These are phyloP conservation scores for Eira barbara DNA, from an alignment of 2,113 vertebrate genomes.

Conservation along the genomic window DNA sequence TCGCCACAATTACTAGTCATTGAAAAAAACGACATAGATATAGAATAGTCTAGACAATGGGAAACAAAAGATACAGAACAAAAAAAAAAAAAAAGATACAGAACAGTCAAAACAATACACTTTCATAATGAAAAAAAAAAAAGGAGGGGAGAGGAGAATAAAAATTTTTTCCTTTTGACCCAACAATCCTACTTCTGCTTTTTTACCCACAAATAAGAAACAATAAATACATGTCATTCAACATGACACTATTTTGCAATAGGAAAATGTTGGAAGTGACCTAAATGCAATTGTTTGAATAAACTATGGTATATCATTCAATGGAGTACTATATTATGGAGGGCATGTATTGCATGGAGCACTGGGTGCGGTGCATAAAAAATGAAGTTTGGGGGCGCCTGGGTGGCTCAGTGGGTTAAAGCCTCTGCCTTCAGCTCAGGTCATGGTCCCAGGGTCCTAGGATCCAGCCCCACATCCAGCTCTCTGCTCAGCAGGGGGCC, in stretches of 20 bases:
- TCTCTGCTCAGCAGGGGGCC: no score
- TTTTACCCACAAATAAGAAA: not conserved
- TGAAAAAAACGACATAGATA: not conserved
- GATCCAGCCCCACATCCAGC: no score
- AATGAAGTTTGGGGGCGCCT: no score
- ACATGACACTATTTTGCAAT: not conserved
- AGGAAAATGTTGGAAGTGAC: not conserved
- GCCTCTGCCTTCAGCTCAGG: no score
- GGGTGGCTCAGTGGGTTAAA: no score
- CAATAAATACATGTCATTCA: not conserved
- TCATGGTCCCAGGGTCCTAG: no score
- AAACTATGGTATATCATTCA: not conserved
- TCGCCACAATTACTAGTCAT: not conserved
- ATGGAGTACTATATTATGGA: not conserved
- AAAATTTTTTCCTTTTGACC: not conserved
- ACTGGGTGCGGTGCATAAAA: no score
- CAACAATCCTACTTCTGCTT: not conserved
- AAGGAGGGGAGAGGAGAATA: not conserved
- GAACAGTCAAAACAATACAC: not conserved
- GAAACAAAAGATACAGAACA: not conserved
- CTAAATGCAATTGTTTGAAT: not conserved
- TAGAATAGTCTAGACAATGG: not conserved
- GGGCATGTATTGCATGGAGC: no score
- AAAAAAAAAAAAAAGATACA: not conserved
- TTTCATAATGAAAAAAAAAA: not conserved